A percentile compares a stretch with the other conserved stretches of the same genome.
These are phyloP conservation scores for Morus bassanus DNA, from an alignment of 2,797 vertebrate genomes.

Conservation along the genomic window DNA sequence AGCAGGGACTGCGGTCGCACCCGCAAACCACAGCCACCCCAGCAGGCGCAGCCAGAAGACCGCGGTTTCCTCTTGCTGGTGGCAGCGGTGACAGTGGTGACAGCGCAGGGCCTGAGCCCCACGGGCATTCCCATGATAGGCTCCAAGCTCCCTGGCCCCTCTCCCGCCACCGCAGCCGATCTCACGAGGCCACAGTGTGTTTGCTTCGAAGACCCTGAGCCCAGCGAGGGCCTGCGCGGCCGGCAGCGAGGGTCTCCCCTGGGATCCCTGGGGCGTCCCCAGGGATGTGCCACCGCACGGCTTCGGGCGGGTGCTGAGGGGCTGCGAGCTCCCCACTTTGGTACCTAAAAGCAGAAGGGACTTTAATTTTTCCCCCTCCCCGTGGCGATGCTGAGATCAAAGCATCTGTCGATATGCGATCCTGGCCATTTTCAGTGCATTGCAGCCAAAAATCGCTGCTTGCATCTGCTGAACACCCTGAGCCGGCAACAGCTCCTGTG, in stretches of 20 bases:
- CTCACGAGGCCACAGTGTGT: accelerated
- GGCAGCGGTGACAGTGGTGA: background rate
- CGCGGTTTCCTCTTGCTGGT: background rate
- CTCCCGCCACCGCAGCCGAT: accelerated
- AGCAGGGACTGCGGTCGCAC: background rate
- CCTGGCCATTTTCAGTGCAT: background rate
- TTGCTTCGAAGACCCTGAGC: background rate
- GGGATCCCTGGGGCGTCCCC: background rate
- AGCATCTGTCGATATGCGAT: accelerated
- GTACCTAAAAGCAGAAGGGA: background rate
- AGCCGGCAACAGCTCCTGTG: background rate
- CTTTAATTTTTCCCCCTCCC: background rate
- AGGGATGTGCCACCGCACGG: accelerated
- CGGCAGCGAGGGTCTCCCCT: background rate
- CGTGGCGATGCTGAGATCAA: background rate
- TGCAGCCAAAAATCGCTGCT: background rate
- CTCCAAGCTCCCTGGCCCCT: background rate
- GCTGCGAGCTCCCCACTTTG: background rate
- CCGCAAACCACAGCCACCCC: background rate
- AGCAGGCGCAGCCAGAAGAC: accelerated
- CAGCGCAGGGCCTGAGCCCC: background rate
- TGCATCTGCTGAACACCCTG: background rate
- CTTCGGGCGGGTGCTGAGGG: accelerated
- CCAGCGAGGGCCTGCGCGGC: accelerated
- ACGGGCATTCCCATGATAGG: accelerated